Evolutionary conservation across 2,797 vertebrate species (phyloP).

Genomic region (Sebastolobus alascanus): DNA sequence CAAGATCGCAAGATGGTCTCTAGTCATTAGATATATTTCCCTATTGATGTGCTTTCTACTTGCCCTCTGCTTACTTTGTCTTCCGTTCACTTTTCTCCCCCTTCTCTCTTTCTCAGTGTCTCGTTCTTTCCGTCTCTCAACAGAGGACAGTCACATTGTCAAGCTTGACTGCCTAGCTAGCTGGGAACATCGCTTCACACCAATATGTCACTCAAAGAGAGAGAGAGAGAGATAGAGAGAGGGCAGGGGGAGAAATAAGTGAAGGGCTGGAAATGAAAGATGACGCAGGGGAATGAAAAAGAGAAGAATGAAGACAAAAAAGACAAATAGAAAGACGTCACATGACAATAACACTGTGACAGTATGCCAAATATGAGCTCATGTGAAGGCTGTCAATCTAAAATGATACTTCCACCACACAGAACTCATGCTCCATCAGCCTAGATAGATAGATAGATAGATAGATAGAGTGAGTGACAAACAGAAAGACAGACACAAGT

Average conservation of each 20-base stretch:
- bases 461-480: too few relatives aligned
- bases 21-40: not conserved
- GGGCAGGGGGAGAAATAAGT: not conserved
- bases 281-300: slow-evolving; percentile 11
- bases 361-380: not conserved
- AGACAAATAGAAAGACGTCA: not conserved
- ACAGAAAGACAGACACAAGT: not conserved
- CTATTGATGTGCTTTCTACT: not conserved
- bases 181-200: slow-evolving; percentile 48
- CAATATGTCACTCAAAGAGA: slow-evolving; percentile 44
- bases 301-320: slow-evolving; percentile 3
- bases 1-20: not conserved
- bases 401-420: not conserved
- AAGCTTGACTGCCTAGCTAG: slow-evolving; percentile 17
- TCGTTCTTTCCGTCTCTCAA: slow-evolving; percentile 13
- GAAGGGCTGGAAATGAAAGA: slow-evolving; percentile 35
- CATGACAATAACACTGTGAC: slow-evolving; percentile 6
- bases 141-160: slow-evolving; percentile 35
- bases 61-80: not conserved
- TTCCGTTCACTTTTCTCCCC: not conserved
- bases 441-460: too few relatives aligned
- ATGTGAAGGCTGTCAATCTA: not conserved
- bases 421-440: too few relatives aligned
- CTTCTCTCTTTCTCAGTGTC: not conserved
- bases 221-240: not conserved